Evolutionary conservation across 2,888 invertebrate genomes (phyloP), one percentile per base, ranked within the genome.

Genomic region (Tenthredo notha): DNA sequence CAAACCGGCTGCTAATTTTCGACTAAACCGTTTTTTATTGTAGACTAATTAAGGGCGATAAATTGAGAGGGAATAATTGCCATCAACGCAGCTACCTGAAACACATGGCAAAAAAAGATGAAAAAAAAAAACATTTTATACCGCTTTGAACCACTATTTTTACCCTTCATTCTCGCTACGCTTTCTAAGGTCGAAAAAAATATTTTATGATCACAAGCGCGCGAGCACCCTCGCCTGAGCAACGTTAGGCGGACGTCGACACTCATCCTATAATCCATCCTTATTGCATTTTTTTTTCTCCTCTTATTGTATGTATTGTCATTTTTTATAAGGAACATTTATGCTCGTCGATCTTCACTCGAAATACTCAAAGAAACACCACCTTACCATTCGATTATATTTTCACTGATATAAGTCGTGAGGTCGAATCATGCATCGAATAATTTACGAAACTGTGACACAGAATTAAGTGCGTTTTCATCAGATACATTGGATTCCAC

Each of bases 201-300:
- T 74, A 74, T 74, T 74, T 74, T 43, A 74, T 43, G 72, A 43
- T 74, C 72, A 21, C n/a, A 74, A 74, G 72, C 72, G 18, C 43
- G 72, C n/a, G 7, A 43, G 21, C 21, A 43, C 43, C 12, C 72
- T 43, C 4, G 21, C 43, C 4, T 21, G 10, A 74, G 72, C 21
- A 74, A 74, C 2, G n/a, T 43, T 43, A 72, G 4, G 33, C 33
- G 33, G 37, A 70, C 10, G 33, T 70, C 70, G 70, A 70, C 37
- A 70, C 33, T 70, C 15, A 70, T 70, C 70, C 70, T 43, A 43
- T 18, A 74, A 74, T 74, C 72, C 21, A 40, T 43, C 72, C 25
- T 74, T 43, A 74, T 29, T 74, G 40, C 18, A 40, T 74, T 43
- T 33, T 43, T 21, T 72, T 25, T 67, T 67, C 67, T 12, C 18